Conservation (phyloP, 2,113 vertebrate genomes). For the Muscicapa adusta region DNA sequence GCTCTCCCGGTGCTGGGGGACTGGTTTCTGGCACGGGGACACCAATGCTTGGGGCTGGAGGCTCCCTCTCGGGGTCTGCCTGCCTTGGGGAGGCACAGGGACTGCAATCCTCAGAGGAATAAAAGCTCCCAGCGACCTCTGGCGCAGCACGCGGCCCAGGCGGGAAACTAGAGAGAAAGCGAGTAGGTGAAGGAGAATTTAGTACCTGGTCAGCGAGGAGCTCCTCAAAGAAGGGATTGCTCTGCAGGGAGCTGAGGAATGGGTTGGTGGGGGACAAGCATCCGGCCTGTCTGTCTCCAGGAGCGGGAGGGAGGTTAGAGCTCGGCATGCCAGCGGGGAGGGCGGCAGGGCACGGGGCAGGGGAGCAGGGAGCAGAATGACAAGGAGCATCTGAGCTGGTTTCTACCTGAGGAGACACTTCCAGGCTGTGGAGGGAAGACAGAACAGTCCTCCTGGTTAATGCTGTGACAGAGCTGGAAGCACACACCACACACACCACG, state of each 20-base stretch:
- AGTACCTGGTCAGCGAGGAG: conserved; percentile 76
- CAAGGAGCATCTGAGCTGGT: conserved; percentile 77
- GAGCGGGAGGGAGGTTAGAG: conserved; percentile 67
- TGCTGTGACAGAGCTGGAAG: conserved; percentile 47
- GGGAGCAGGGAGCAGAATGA: conserved; percentile 72
- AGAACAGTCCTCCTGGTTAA: conserved; percentile 86
- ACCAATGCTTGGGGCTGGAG: not conserved
- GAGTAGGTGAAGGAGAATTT: conserved; percentile 84
- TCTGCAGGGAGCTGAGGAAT: conserved; percentile 84
- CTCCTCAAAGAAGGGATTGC: conserved; percentile 88
- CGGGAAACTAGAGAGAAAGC: conserved; percentile 85
- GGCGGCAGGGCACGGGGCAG: conserved; percentile 51
- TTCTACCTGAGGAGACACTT: conserved; percentile 89
- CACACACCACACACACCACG: conserved; percentile 23
- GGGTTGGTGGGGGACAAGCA: conserved; percentile 81
- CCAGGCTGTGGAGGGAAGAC: conserved; percentile 93
- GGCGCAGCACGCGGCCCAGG: conserved; percentile 69
- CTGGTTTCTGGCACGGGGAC: conserved; percentile 69
- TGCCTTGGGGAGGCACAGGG: conserved; percentile 43
- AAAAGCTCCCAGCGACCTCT: conserved; percentile 63
- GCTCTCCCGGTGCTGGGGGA: conserved; percentile 48
- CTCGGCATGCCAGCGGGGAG: conserved; percentile 67
- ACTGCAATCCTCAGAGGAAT: conserved; percentile 44
- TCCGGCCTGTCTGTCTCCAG: conserved; percentile 62
- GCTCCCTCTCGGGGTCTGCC: conserved; percentile 57